phyloP scores from a whole-genome alignment of 2,113 vertebrate genomes.

The Shinisaurus crocodilurus region DNA sequence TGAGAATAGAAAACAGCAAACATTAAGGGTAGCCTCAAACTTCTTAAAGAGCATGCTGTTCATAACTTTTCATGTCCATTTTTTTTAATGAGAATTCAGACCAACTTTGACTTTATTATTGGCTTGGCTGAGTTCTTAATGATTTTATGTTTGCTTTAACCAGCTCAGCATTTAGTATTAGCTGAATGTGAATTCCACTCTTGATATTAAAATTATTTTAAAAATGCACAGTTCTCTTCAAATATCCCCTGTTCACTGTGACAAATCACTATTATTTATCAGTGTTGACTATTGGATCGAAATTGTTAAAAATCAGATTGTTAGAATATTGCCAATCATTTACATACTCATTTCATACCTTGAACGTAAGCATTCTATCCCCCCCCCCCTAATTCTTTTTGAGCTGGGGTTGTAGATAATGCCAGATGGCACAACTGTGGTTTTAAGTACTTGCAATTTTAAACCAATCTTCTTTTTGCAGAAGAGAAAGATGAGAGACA shows the following conservation, averaged over 20 bases:
- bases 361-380: slow-evolving; percentile 2
- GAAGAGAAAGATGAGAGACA: slow-evolving; percentile 64
- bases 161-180: not conserved
- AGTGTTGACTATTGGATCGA: not conserved
- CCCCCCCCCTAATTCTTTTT: slow-evolving; percentile 17
- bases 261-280: not conserved
- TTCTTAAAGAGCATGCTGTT: not conserved
- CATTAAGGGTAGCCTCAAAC: not conserved
- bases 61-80: not conserved
- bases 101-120: not conserved
- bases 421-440: slow-evolving; percentile 50
- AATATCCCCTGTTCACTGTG: not conserved
- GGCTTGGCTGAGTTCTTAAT: not conserved
- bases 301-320: not conserved
- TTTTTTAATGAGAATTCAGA: not conserved
- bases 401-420: not conserved
- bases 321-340: not conserved
- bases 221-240: not conserved
- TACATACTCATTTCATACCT: not conserved
- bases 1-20: not conserved
- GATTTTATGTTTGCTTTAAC: not conserved
- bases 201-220: not conserved
- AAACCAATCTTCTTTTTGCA: slow-evolving; percentile 67
- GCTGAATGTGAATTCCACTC: slow-evolving; percentile 3
- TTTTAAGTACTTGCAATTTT: slow-evolving; percentile 65